Percentiles rank a stretch among this genome's conserved stretches.
These are phyloP conservation scores for Tiliacea citrago DNA, from an alignment of 2,888 invertebrate species.

Conservation along the genomic window DNA sequence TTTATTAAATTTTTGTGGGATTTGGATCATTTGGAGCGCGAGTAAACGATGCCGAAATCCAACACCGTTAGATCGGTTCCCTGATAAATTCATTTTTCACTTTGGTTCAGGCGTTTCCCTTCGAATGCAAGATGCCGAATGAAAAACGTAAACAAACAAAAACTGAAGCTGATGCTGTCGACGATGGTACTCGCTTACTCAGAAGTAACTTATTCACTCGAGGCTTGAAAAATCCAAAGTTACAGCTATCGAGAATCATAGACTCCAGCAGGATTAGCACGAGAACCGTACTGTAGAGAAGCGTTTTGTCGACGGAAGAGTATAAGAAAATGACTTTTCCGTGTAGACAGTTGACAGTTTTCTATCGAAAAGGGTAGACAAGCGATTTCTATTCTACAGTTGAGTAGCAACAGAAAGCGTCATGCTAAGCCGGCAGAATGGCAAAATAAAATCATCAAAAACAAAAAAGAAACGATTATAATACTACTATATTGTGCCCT, in stretches of 20 bases:
- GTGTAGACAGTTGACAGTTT: too few relatives aligned
- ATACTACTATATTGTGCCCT: slow-evolving; percentile 23
- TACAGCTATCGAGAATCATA: neutral
- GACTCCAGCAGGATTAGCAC: neutral
- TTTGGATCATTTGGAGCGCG: neutral
- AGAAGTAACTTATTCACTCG: neutral
- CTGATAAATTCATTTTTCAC: neutral
- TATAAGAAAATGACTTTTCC: too few relatives aligned
- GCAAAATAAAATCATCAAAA: neutral
- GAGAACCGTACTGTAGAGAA: too few relatives aligned
- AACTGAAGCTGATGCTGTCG: neutral
- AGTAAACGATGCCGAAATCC: neutral
- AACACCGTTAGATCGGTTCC: too few relatives aligned
- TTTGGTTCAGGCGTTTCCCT: neutral
- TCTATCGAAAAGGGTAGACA: too few relatives aligned
- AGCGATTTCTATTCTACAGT: too few relatives aligned
- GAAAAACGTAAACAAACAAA: too few relatives aligned
- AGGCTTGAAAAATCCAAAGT: too few relatives aligned
- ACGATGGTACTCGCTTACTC: neutral
- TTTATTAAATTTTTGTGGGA: neutral
- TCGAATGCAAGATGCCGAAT: neutral
- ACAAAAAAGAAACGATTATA: slow-evolving; percentile 26
- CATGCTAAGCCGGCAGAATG: too few relatives aligned
- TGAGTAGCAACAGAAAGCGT: too few relatives aligned
- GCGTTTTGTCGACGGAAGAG: too few relatives aligned